A percentile compares a stretch with the other conserved stretches of the same genome.
phyloP scores from a whole-genome alignment of 1,140 invertebrate species.

The Drosophila arizonae region DNA sequence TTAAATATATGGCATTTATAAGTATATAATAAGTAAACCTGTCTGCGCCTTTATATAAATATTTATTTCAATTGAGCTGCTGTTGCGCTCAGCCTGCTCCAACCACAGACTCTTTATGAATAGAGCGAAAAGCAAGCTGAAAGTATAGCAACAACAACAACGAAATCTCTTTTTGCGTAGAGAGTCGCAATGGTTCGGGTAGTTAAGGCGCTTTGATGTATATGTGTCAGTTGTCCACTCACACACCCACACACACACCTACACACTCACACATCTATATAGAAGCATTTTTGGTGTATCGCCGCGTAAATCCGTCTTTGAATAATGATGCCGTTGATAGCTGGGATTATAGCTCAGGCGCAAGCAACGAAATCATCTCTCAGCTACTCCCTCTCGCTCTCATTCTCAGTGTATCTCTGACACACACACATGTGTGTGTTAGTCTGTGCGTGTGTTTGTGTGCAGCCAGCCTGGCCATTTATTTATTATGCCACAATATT shows the following conservation, averaged over 20 bases:
- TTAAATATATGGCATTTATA: not conserved
- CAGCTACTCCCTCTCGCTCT: not conserved
- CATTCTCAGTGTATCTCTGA: not conserved
- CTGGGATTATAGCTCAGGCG: conserved; percentile 60
- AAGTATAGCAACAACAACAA: conserved; percentile 4
- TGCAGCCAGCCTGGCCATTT: conserved; percentile 52
- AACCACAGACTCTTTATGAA: not conserved
- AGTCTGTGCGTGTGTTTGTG: conserved; percentile 28
- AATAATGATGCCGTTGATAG: conserved; percentile 81
- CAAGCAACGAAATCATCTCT: conserved; percentile 22
- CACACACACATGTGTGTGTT: conserved; percentile 8
- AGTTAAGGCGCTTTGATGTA: conserved; percentile 76
- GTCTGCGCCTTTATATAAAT: not conserved
- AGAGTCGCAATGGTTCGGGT: conserved; percentile 29
- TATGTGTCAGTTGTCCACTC: conserved; percentile 52
- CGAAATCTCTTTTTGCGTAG: conserved; percentile 69
- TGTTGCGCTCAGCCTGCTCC: not conserved
- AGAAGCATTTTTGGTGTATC: conserved; percentile 44
- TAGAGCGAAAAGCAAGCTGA: not conserved
- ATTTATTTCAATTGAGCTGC: conserved; percentile 6
- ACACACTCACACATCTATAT: conserved; percentile 11
- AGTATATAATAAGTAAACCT: not conserved
- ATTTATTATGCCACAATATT: conserved; percentile 82
- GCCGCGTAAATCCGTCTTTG: conserved; percentile 71
- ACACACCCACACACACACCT: conserved; percentile 3